Percentiles rank a stretch among this genome's conserved stretches.
phyloP scores from a whole-genome alignment of 2,797 vertebrate species.

The Intellagama lesueurii region DNA sequence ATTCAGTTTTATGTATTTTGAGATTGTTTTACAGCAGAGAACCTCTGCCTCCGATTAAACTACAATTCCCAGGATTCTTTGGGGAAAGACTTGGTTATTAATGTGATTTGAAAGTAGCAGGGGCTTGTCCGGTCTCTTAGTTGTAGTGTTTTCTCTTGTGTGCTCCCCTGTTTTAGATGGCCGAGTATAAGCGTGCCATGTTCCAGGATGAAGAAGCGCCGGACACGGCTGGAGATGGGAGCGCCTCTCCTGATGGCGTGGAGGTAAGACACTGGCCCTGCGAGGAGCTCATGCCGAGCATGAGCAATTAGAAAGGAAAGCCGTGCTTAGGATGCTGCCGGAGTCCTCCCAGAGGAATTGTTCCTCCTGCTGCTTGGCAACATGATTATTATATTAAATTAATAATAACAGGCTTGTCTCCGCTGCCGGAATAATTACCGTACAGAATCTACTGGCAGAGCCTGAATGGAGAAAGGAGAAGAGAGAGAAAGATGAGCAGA shows the following conservation, averaged over 20 bases:
- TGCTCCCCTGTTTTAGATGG: constrained; percentile 84
- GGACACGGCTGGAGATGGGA: constrained; percentile 82
- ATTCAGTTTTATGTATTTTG: not conserved
- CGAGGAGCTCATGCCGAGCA: constrained; percentile 1
- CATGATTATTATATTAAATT: constrained; percentile 1
- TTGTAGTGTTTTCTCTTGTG: not conserved
- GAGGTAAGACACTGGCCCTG: constrained; percentile 84
- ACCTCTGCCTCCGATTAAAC: not conserved
- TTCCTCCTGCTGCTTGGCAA: not conserved
- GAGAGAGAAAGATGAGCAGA: not conserved
- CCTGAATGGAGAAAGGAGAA: not conserved
- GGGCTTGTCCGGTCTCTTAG: too few relatives aligned
- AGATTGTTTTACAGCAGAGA: not conserved
- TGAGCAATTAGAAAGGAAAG: not conserved
- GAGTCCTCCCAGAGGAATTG: not conserved
- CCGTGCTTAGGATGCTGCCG: not conserved
- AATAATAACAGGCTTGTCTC: constrained; percentile 8
- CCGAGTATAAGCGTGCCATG: constrained; percentile 92
- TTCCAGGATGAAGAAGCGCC: constrained; percentile 91
- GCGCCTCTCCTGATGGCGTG: constrained; percentile 86
- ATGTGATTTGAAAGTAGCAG: not conserved
- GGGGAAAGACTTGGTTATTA: not conserved
- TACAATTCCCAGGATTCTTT: constrained; percentile 6
- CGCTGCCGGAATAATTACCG: not conserved
- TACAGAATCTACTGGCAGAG: not conserved